phyloP scores from a whole-genome alignment of 1,140 invertebrate species.

The Pectinophora gossypiella region DNA sequence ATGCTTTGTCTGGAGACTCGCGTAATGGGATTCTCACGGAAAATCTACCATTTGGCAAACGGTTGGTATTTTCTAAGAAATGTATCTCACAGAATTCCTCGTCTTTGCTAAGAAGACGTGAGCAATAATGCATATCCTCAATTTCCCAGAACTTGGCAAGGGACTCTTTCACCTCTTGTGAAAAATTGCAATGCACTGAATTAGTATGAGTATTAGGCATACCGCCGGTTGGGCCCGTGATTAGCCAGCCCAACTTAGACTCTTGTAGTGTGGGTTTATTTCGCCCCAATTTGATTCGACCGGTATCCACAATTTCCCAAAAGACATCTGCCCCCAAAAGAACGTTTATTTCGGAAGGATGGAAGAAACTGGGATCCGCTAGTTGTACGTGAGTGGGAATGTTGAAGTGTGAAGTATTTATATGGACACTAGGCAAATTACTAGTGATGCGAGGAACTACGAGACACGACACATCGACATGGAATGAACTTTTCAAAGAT shows the following conservation, averaged over 20 bases:
- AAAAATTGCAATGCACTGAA: neutral
- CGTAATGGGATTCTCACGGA: neutral
- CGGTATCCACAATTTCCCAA: neutral
- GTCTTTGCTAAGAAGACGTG: constrained; percentile 5
- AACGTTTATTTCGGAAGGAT: constrained; percentile 4
- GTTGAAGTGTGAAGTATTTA: no score
- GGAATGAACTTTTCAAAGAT: no score
- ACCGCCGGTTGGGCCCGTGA: neutral
- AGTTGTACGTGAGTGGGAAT: constrained; percentile 3
- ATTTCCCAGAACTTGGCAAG: constrained; percentile 16
- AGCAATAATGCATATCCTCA: constrained; percentile 4
- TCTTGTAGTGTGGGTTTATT: constrained; percentile 6
- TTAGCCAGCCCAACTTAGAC: constrained; percentile 18
- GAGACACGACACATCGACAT: no score
- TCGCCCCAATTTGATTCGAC: constrained; percentile 5
- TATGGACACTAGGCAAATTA: no score
- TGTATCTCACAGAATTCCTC: constrained; percentile 8
- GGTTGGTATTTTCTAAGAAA: constrained; percentile 4
- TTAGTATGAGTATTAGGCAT: neutral
- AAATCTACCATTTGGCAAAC: neutral
- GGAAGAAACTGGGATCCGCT: constrained; percentile 1
- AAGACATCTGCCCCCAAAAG: constrained; percentile 5
- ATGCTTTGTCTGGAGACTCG: neutral
- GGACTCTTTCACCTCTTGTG: neutral
- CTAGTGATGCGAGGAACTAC: no score